A percentile compares a stretch with the other conserved stretches of the same genome.
Evolutionary conservation across 2,888 invertebrate genomes (phyloP).

Genomic region (Coremacera marginata): DNA sequence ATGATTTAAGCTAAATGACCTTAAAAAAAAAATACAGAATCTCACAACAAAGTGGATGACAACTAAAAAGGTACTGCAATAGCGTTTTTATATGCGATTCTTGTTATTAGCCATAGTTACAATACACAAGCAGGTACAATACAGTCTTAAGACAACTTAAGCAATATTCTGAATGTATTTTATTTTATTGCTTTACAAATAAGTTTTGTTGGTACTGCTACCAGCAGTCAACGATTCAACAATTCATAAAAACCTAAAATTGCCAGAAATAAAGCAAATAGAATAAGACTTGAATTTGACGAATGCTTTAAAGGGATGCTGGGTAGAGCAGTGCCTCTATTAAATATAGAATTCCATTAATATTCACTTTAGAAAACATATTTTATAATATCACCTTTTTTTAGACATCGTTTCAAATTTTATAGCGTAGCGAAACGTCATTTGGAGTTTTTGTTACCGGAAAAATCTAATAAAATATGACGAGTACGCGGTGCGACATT

Average conservation of each 20-base stretch:
- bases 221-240: not conserved
- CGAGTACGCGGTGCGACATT: conserved; percentile 7
- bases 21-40: too few relatives aligned
- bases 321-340: not conserved
- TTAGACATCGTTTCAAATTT: conserved; percentile 4
- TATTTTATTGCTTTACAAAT: too few relatives aligned
- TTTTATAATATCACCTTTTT: not conserved
- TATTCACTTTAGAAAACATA: conserved; percentile 7
- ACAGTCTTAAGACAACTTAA: not conserved
- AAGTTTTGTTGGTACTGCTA: not conserved
- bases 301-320: not conserved
- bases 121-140: too few relatives aligned
- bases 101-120: not conserved
- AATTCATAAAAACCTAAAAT: not conserved
- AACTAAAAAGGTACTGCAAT: not conserved
- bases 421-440: not conserved
- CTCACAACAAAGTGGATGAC: not conserved
- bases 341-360: not conserved
- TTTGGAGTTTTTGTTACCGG: conserved; percentile 23
- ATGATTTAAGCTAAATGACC: too few relatives aligned
- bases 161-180: not conserved
- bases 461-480: conserved; percentile 42
- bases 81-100: not conserved
- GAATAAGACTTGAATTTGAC: not conserved
- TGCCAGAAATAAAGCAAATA: not conserved